Percentiles rank a stretch among this genome's conserved stretches.
Conservation (phyloP, 1,140 invertebrate species). For the Drosophila kurseongensis region DNA sequence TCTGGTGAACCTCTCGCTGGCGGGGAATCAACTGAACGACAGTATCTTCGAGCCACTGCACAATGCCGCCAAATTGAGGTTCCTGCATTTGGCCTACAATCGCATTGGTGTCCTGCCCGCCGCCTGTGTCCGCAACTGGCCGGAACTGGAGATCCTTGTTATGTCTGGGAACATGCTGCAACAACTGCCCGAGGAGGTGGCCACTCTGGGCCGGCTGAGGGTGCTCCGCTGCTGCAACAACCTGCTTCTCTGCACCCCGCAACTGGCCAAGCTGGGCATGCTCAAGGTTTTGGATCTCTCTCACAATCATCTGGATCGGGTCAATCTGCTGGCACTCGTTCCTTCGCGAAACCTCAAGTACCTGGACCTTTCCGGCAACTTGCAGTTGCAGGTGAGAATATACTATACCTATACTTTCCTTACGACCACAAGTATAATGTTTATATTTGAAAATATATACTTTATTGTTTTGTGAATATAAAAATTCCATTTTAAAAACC, state of each 20-base stretch:
- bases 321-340: conserved; percentile 90
- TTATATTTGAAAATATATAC: too few species aligned
- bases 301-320: conserved; percentile 92
- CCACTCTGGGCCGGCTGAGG: conserved; percentile 89
- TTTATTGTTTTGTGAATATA: too few species aligned
- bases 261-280: conserved; percentile 89
- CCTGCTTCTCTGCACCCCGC: conserved; percentile 90
- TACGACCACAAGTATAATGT: too few species aligned
- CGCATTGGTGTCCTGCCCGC: conserved; percentile 90
- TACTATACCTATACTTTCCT: too few species aligned
- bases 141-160: conserved; percentile 92
- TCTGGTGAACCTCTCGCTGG: conserved; percentile 90
- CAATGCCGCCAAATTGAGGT: conserved; percentile 88
- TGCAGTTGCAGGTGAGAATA: conserved; percentile 87
- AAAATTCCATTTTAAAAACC: too few species aligned
- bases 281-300: conserved; percentile 93
- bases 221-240: conserved; percentile 93
- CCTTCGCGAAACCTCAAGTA: conserved; percentile 92
- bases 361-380: conserved; percentile 93
- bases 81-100: conserved; percentile 92
- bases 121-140: conserved; percentile 90
- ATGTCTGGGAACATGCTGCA: conserved; percentile 92
- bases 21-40: conserved; percentile 91
- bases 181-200: conserved; percentile 91
- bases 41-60: conserved; percentile 89